phyloP scores from a whole-genome alignment of 1,140 invertebrate species.

The Octopus bimaculoides region DNA sequence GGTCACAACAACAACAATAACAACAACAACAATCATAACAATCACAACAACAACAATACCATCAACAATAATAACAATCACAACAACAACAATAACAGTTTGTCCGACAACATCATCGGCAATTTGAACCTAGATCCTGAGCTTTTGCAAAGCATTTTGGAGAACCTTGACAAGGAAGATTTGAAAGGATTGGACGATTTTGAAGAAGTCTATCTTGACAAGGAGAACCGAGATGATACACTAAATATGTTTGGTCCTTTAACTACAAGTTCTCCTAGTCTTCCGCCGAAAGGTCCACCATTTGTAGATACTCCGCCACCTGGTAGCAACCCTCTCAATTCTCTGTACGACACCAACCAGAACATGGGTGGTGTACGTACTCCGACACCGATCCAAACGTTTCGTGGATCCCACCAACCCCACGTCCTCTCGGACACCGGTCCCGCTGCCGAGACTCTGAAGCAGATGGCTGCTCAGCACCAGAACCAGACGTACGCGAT shows the following conservation, averaged over 20 bases:
- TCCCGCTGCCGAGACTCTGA: conserved; percentile 87
- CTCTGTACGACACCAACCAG: conserved; percentile 14
- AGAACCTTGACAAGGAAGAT: conserved; percentile 78
- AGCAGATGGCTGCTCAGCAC: conserved; percentile 95
- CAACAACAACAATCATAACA: conserved; percentile 63
- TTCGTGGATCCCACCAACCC: conserved; percentile 8
- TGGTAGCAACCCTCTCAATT: conserved; percentile 17
- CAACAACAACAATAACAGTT: conserved; percentile 20
- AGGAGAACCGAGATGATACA: conserved; percentile 33
- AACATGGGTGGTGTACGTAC: conserved; percentile 12
- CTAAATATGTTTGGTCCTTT: conserved; percentile 36
- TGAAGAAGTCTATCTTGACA: conserved; percentile 40
- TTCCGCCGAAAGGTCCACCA: conserved; percentile 24
- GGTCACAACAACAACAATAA: conserved; percentile 23
- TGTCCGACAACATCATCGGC: conserved; percentile 72
- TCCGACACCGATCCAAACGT: conserved; percentile 8
- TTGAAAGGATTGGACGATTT: conserved; percentile 77
- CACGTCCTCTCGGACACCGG: conserved; percentile 55
- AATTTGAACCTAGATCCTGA: conserved; percentile 72
- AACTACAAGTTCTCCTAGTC: conserved; percentile 35
- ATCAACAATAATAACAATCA: no score
- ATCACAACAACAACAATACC: conserved; percentile 6
- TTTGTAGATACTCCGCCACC: conserved; percentile 12
- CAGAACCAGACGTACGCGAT: conserved; percentile 71
- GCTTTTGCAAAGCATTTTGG: conserved; percentile 62